phyloP scores from a whole-genome alignment of 2,888 invertebrate species.

The Plebejus melissa region DNA sequence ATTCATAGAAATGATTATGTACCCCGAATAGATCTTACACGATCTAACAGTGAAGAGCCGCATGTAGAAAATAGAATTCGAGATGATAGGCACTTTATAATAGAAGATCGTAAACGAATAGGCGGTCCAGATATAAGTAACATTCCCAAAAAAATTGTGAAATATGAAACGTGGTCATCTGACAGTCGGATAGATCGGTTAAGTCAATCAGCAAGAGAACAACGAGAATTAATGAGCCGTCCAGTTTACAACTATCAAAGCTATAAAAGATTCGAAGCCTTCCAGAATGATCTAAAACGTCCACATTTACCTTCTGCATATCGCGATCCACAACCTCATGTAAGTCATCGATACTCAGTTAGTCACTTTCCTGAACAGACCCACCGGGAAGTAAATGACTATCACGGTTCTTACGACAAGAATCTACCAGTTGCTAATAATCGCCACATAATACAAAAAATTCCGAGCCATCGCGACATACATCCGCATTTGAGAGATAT shows the following conservation, averaged over 20 bases:
- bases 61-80: constrained; percentile 57
- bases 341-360: constrained; percentile 54
- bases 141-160: constrained; percentile 72
- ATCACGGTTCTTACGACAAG: constrained; percentile 59
- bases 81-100: constrained; percentile 63
- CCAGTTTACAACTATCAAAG: constrained; percentile 69
- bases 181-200: constrained; percentile 68
- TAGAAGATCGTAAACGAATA: constrained; percentile 69
- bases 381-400: constrained; percentile 55
- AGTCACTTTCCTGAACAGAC: constrained; percentile 52
- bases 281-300: constrained; percentile 65
- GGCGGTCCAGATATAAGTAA: constrained; percentile 64
- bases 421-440: constrained; percentile 47
- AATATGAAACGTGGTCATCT: constrained; percentile 69
- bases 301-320: constrained; percentile 49
- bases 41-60: constrained; percentile 56
- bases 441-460: constrained; percentile 66
- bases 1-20: constrained; percentile 58
- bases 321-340: constrained; percentile 54
- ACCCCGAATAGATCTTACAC: constrained; percentile 72
- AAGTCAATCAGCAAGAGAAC: constrained; percentile 61
- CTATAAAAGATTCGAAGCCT: constrained; percentile 68
- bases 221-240: constrained; percentile 64
- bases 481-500: constrained; percentile 57
- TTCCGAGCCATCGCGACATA: constrained; percentile 60